These are phyloP conservation scores for Pterostichus madidus DNA, from an alignment of 2,888 invertebrate genomes.

Conservation along the genomic window DNA sequence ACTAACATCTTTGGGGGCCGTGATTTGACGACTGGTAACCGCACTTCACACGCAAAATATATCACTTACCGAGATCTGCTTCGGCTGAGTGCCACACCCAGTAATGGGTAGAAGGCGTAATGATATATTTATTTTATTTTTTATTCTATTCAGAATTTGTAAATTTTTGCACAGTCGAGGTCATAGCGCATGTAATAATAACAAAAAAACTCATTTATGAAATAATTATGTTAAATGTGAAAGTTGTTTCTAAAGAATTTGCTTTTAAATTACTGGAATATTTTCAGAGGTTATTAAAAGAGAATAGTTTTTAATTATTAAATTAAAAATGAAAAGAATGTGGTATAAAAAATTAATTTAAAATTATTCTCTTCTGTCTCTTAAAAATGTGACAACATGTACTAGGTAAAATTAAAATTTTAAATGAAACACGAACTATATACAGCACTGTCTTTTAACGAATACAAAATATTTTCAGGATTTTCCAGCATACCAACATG, in stretches of 20 bases:
- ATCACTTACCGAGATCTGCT: no score
- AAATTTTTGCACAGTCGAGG: no score
- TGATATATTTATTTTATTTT: no score
- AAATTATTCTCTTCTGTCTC: slow-evolving; percentile 17
- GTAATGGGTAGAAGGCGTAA: no score
- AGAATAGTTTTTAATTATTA: slow-evolving; percentile 26
- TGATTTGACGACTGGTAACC: no score
- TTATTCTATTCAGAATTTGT: no score
- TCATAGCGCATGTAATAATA: no score
- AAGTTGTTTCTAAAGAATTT: background rate
- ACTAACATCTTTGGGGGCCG: no score
- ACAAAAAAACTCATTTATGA: background rate
- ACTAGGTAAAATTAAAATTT: slow-evolving; percentile 35
- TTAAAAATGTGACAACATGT: slow-evolving; percentile 15
- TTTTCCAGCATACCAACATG: slow-evolving; percentile 30
- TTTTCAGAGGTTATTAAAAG: no score
- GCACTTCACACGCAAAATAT: no score
- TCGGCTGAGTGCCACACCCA: no score
- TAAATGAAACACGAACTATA: slow-evolving; percentile 27
- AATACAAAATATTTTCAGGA: slow-evolving; percentile 38
- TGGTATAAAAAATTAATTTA: slow-evolving; percentile 33
- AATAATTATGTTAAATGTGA: background rate
- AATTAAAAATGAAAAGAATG: slow-evolving; percentile 23
- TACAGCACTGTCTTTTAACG: slow-evolving; percentile 1
- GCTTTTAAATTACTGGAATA: no score